A percentile compares a stretch with the other conserved stretches of the same genome.
Conservation (phyloP, 2,113 vertebrate species). For the Rousettus leschenaultii region DNA sequence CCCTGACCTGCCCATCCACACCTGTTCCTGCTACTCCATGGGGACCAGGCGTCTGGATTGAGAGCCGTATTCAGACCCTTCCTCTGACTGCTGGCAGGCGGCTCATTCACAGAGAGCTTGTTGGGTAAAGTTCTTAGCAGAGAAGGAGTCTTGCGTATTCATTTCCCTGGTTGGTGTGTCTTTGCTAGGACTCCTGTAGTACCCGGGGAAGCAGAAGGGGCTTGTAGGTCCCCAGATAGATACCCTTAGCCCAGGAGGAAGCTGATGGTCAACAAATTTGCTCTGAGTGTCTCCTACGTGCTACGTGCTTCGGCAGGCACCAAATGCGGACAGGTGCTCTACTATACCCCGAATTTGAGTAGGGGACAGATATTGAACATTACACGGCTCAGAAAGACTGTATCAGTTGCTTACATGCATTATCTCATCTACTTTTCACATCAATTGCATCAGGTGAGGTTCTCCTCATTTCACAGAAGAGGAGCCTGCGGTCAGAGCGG, state of each 20-base stretch:
- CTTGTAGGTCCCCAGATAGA: fast-evolving
- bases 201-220: not conserved
- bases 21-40: fast-evolving
- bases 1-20: fast-evolving
- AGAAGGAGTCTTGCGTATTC: not conserved
- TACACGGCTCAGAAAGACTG: fast-evolving
- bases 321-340: fast-evolving
- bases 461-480: not conserved
- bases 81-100: not conserved
- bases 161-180: not conserved
- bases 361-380: fast-evolving
- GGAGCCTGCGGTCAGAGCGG: not conserved
- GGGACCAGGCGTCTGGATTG: not conserved
- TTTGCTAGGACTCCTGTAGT: not conserved
- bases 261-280: not conserved
- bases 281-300: not conserved
- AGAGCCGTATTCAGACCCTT: not conserved
- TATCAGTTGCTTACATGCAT: fast-evolving
- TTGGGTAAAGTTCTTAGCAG: fast-evolving
- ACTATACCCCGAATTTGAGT: fast-evolving
- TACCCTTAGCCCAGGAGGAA: fast-evolving
- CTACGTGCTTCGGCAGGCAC: not conserved
- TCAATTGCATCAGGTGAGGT: fast-evolving
- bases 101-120: not conserved
- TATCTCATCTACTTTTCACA: fast-evolving